Conservation (phyloP, 2,113 vertebrate genomes). For the Physeter macrocephalus region DNA sequence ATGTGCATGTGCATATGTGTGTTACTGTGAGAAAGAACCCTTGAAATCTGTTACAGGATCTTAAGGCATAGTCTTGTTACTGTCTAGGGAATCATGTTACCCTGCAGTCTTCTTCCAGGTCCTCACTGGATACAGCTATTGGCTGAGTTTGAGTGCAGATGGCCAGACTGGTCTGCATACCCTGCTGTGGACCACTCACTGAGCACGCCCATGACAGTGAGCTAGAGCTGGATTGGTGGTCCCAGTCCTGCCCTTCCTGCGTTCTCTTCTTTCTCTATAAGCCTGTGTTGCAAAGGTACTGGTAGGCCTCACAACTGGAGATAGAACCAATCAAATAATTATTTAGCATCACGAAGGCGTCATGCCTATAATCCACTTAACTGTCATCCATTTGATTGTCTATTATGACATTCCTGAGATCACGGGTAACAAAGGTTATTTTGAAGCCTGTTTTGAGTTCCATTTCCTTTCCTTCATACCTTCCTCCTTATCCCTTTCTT, state of each 20-base stretch:
- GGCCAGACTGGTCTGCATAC: neutral
- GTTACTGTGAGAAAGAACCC: neutral
- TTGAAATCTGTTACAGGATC: neutral
- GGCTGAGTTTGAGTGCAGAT: neutral
- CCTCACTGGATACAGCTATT: neutral
- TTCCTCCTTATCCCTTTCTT: neutral
- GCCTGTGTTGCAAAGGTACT: neutral
- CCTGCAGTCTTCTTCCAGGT: neutral
- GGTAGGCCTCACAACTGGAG: neutral
- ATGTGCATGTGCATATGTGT: neutral
- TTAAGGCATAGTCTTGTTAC: neutral
- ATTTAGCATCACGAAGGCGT: neutral
- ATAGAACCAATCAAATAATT: neutral
- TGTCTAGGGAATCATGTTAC: neutral
- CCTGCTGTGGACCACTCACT: neutral
- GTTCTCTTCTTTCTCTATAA: neutral
- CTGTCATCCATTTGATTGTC: neutral
- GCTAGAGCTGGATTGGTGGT: neutral
- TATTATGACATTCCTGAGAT: neutral
- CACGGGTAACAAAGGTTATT: neutral
- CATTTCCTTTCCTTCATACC: neutral
- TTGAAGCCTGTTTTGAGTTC: neutral
- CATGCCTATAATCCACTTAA: neutral
- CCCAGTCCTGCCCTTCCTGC: too few species aligned
- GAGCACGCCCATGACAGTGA: neutral